phyloP scores from a whole-genome alignment of 2,888 invertebrate genomes.

The Orchesellides sinensis region DNA sequence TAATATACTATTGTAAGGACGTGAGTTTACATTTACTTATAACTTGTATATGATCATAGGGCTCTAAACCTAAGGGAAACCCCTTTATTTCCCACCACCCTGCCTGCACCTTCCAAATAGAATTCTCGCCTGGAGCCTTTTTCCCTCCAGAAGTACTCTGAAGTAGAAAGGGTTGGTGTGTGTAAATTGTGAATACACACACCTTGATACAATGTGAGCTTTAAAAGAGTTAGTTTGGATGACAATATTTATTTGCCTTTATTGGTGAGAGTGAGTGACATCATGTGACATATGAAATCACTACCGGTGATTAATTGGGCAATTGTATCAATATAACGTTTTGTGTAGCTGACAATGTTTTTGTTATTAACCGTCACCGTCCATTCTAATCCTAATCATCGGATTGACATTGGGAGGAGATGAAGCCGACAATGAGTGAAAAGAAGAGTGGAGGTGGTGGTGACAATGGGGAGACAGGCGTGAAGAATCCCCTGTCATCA shows the following conservation, averaged over 20 bases:
- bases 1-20: no score
- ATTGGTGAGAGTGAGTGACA: slow-evolving; percentile 34
- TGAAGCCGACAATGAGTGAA: slow-evolving; percentile 42
- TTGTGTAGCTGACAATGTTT: no score
- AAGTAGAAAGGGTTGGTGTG: not conserved
- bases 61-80: no score
- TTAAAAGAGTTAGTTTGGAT: no score
- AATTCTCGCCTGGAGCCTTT: slow-evolving; percentile 27
- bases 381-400: no score
- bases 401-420: not conserved
- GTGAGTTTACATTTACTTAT: no score
- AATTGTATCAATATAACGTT: no score
- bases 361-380: no score
- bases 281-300: slow-evolving; percentile 27
- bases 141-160: slow-evolving; percentile 7
- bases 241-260: no score
- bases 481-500: not conserved
- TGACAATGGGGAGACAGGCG: not conserved
- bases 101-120: no score
- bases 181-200: not conserved
- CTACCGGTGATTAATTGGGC: no score
- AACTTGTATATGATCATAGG: no score
- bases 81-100: slow-evolving; percentile 55
- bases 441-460: slow-evolving; percentile 39
- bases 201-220: not conserved